Conservation (phyloP, 2,888 invertebrate genomes). For the Caenorhabditis sp. region DNA sequence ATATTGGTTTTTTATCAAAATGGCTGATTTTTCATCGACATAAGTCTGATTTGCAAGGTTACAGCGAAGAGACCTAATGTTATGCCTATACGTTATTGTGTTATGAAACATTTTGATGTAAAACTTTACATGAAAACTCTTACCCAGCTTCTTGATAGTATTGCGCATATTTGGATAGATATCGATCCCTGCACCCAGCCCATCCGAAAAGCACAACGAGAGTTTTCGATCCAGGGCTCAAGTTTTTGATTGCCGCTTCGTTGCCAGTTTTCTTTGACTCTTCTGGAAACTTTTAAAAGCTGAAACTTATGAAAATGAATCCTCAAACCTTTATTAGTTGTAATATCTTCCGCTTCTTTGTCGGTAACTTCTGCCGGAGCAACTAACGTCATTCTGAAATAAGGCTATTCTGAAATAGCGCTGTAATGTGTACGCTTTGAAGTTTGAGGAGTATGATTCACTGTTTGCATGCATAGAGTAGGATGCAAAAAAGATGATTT, state of each 20-base stretch:
- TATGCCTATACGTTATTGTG: no score
- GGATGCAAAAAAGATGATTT: background rate
- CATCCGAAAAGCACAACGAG: constrained; percentile 89
- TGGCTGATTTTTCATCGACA: no score
- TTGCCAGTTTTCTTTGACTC: constrained; percentile 42
- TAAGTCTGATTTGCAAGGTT: no score
- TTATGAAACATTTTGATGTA: no score
- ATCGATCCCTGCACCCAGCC: constrained; percentile 90
- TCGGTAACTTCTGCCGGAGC: constrained; percentile 61
- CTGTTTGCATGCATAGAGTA: constrained; percentile 2
- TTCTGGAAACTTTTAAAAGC: constrained; percentile 27
- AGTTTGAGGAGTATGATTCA: constrained; percentile 16
- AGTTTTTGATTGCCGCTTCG: constrained; percentile 48
- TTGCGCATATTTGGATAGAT: constrained; percentile 89
- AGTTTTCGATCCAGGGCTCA: constrained; percentile 81
- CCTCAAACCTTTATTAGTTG: constrained; percentile 44
- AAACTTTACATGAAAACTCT: background rate
- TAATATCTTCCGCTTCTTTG: constrained; percentile 58
- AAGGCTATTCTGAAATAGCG: background rate
- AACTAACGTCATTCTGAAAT: constrained; percentile 61
- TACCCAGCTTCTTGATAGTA: constrained; percentile 90
- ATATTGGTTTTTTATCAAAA: background rate
- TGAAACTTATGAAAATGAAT: background rate
- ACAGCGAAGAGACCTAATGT: no score
- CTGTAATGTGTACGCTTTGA: background rate